phyloP scores from a whole-genome alignment of 2,888 invertebrate species.

The Ophion ventricosus region DNA sequence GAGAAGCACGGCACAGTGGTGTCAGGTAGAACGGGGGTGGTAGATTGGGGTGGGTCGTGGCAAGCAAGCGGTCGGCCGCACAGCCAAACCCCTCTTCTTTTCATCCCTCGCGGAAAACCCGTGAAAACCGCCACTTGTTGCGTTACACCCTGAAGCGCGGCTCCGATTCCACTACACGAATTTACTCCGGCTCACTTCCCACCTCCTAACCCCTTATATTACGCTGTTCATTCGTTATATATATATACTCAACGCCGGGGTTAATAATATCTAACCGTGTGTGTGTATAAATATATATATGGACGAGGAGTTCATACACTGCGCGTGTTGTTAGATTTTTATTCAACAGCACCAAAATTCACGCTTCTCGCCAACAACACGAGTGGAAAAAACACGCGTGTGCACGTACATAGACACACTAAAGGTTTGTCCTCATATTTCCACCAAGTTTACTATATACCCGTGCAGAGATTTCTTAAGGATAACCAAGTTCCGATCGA shows the following conservation, averaged over 20 bases:
- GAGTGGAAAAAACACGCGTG: too few relatives aligned
- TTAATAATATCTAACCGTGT: not conserved
- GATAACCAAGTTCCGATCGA: too few relatives aligned
- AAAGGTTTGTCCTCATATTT: not conserved
- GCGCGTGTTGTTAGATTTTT: conserved; percentile 60
- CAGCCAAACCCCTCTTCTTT: conserved; percentile 52
- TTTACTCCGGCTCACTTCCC: conserved; percentile 60
- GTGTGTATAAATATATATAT: not conserved
- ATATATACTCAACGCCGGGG: not conserved
- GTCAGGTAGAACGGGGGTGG: conserved; percentile 50
- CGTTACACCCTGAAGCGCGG: conserved; percentile 73
- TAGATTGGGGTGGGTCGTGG: conserved; percentile 62
- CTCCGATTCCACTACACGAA: conserved; percentile 64
- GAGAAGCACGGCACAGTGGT: conserved; percentile 47
- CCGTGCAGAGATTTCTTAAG: too few relatives aligned
- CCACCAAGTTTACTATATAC: not conserved
- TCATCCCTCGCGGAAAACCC: conserved; percentile 80
- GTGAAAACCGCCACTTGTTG: conserved; percentile 84
- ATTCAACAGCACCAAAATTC: conserved; percentile 61
- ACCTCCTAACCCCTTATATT: not conserved
- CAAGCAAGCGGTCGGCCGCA: conserved; percentile 59
- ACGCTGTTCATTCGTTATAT: not conserved
- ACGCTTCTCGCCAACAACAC: conserved; percentile 46
- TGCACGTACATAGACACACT: not conserved
- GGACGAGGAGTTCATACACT: conserved; percentile 26